Evolutionary conservation across 2,113 vertebrate species (phyloP), one percentile per base, ranked within the genome.

Genomic region (Cephalophus harveyi): DNA sequence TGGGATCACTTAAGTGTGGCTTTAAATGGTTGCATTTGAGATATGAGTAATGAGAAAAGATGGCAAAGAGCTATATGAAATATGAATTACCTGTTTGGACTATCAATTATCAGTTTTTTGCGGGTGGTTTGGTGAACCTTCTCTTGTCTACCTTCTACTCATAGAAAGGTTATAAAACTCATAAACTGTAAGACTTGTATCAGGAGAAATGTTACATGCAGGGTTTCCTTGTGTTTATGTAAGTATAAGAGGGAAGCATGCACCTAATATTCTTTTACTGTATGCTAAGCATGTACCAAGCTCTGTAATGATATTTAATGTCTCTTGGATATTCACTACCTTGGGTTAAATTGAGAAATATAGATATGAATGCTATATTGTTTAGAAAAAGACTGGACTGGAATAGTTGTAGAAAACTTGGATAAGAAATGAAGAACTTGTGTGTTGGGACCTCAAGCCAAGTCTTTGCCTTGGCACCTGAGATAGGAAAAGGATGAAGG

Each of bases 291-390:
- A 28, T 78, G 48, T 82, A n/a, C 16, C 57, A 95, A 67, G 27
- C 21, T 97, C 78, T 93, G 3, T 55, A 81, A 92, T 92, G 79
- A 87, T 79, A 71, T 59, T 88, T 92, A 82, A 88, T 96, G 43
- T 79, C 87, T 93, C 87, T 67, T 93, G 50, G 52, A 87, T 83
- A 87, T 79, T 89, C 23, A 88, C 33, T 90, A 54, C 59, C 48
- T 92, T 97, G 57, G 94, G 86, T 96, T 95, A 90, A 94, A 94
- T 83, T 93, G 40, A 96, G 60, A 93, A 97, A 62, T 62, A 79
- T 23, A 59, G 78, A n/a, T 40, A 92, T 88, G 82, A 96, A 67
- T n/a, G 46, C 15, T 86, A 2, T 33, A 54, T 84, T 93, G 19
- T 50, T 97, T 87, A 94, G 50, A 74, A 46, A 85, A 94, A 92